Evolutionary conservation across 1,140 invertebrate species (phyloP).

Genomic region (Drosophila saltans): DNA sequence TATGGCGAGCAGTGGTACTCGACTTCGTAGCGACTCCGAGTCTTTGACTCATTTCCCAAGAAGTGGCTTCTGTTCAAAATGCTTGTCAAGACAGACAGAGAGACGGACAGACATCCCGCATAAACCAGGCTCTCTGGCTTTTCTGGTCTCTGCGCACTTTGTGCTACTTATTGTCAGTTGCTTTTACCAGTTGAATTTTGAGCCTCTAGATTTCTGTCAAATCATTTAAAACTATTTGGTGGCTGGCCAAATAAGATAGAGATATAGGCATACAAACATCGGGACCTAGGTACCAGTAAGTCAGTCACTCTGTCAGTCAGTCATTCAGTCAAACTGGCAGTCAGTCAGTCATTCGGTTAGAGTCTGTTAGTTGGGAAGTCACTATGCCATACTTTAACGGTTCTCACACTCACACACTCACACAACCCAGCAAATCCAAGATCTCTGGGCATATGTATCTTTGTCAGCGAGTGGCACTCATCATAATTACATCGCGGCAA

Average conservation of each 20-base stretch:
- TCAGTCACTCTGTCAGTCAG: constrained; percentile 22
- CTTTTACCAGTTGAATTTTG: constrained; percentile 17
- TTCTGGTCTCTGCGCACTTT: constrained; percentile 40
- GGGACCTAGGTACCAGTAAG: constrained; percentile 5
- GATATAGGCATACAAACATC: constrained; percentile 6
- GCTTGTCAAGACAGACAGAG: not conserved
- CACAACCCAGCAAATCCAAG: constrained; percentile 39
- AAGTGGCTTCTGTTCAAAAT: constrained; percentile 36
- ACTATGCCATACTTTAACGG: constrained; percentile 65
- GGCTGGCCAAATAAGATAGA: constrained; percentile 20
- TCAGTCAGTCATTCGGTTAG: constrained; percentile 30
- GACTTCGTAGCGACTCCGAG: not conserved
- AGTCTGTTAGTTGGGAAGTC: constrained; percentile 43
- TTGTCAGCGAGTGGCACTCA: constrained; percentile 64
- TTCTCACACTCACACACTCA: constrained; percentile 65
- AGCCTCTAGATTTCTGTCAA: constrained; percentile 49
- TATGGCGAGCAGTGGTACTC: constrained; percentile 26
- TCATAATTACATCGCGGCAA: constrained; percentile 57
- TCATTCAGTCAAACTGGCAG: constrained; percentile 11
- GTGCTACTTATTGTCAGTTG: constrained; percentile 55
- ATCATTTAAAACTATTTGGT: constrained; percentile 62
- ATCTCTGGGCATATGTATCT: constrained; percentile 58
- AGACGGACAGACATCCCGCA: not conserved
- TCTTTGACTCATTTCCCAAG: constrained; percentile 10
- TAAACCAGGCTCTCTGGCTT: not conserved